Evolutionary conservation across 1,140 invertebrate genomes (phyloP), one percentile per base, ranked within the genome.

Genomic region (Caligus rogercresseyi): DNA sequence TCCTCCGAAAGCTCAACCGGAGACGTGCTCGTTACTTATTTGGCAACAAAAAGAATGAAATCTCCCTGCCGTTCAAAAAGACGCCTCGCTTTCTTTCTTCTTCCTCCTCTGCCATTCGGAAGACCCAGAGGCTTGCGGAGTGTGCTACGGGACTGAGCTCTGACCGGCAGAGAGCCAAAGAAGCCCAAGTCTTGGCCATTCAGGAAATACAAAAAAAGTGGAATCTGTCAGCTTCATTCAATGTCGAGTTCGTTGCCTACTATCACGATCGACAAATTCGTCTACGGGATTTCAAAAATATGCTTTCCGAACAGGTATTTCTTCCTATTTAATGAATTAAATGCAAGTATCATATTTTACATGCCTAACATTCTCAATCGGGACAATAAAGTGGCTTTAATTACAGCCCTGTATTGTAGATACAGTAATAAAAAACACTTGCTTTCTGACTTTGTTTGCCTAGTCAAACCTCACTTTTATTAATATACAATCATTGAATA

Each of bases 181-280:
- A 60, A 25, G 24, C 18, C 11, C 57, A 60, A 25, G 18, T 24
- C 16, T 15, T 60, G 4, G 18, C 24, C 43, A 31, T 60, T 13
- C 16, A 18, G 16, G 57, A 93, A 69, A 82, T 92, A 4, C 79
- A 85, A 4, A 90, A 89, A 69, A 93, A 93, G 68, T 93, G 90
- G 85, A 87, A 94, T 71, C 85, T 94, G 57, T 82, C 87, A 2
- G 89, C 90, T 0, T 88, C 90, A 0, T 89, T 83, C 63, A 74
- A 83, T 59, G 85, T 93, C 0, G 92, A 96, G 72, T 97, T 93
- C 72, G 86, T 94, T 51, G 87, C 85, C 13, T 96, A 96, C 72
- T 96, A 89, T 72, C 74, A 92, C 51, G 90, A 94, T 75, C 78
- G 87, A 31, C 85, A 88, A 69, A 75, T 79, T 1, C 76, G 87